A percentile compares a stretch with the other conserved stretches of the same genome.
Conservation (phyloP, 2,888 invertebrate genomes). For the Sisyra terminalis region DNA sequence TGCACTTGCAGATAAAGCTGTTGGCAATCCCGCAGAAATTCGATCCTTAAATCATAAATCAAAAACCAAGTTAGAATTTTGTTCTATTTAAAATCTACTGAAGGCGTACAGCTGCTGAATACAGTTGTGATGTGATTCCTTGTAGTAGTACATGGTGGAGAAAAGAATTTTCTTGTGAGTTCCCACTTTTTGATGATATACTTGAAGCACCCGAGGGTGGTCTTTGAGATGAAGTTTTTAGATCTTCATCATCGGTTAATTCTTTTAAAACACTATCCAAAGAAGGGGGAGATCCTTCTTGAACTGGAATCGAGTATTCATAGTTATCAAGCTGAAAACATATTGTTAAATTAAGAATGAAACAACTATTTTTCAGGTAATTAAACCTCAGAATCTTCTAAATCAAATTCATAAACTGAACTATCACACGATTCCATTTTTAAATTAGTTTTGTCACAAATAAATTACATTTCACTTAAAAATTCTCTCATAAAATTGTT, state of each 20-base stretch:
- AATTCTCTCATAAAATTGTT: too few relatives aligned
- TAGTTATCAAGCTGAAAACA: conserved; percentile 52
- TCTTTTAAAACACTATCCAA: conserved; percentile 71
- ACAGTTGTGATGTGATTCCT: conserved; percentile 76
- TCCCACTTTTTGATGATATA: conserved; percentile 15
- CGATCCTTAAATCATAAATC: conserved; percentile 43
- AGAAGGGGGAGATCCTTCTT: conserved; percentile 57
- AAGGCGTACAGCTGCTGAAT: conserved; percentile 61
- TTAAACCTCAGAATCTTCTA: conserved; percentile 8
- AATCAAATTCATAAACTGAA: conserved; percentile 7
- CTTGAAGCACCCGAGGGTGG: conserved; percentile 16
- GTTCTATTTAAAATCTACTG: conserved; percentile 6
- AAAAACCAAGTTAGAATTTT: conserved; percentile 6
- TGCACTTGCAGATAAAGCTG: conserved; percentile 59
- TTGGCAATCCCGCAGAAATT: conserved; percentile 77
- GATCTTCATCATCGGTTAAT: conserved; percentile 44
- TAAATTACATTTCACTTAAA: too few relatives aligned
- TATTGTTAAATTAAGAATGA: background rate
- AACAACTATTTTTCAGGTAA: background rate
- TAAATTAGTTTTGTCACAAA: too few relatives aligned
- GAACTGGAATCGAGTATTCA: conserved; percentile 57
- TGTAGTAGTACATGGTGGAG: conserved; percentile 67
- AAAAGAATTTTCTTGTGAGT: conserved; percentile 39
- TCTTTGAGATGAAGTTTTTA: conserved; percentile 33
- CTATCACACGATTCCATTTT: conserved; percentile 9